These are phyloP conservation scores for Lateolabrax maculatus DNA, from an alignment of 2,797 vertebrate genomes.

Conservation along the genomic window DNA sequence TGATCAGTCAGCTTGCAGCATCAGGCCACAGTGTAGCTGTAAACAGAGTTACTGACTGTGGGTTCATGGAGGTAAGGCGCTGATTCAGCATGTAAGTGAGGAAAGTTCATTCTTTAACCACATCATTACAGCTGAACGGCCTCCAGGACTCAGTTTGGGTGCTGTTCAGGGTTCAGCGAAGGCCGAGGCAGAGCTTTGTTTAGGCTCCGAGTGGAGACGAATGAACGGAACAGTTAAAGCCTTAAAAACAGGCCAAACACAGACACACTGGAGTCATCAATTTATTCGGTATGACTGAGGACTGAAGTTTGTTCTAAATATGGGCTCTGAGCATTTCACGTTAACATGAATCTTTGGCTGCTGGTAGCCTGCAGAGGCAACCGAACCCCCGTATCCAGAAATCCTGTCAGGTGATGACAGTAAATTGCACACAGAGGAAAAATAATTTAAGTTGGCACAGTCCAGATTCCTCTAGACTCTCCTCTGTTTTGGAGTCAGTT, in stretches of 20 bases:
- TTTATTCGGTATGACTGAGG: slow-evolving; percentile 25
- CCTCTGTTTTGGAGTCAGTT: slow-evolving; percentile 17
- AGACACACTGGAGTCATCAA: slow-evolving; percentile 64
- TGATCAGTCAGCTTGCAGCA: slow-evolving; percentile 25
- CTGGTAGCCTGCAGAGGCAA: background rate
- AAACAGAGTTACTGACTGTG: slow-evolving; percentile 44
- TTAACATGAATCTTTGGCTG: slow-evolving; percentile 8
- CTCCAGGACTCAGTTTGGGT: slow-evolving; percentile 65
- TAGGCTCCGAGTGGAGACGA: slow-evolving; percentile 57
- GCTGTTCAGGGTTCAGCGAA: slow-evolving; percentile 63
- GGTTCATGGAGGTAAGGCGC: slow-evolving; percentile 59
- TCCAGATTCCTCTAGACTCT: background rate
- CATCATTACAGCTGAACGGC: slow-evolving; percentile 71
- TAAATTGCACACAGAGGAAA: slow-evolving; percentile 24
- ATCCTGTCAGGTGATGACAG: slow-evolving; percentile 46
- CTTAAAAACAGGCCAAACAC: slow-evolving; percentile 38
- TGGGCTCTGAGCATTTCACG: slow-evolving; percentile 6
- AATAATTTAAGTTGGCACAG: slow-evolving; percentile 29
- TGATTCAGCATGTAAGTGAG: slow-evolving; percentile 61
- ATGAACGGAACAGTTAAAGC: slow-evolving; percentile 50
- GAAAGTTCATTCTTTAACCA: slow-evolving; percentile 67
- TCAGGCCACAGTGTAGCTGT: slow-evolving; percentile 31
- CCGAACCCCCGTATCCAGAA: background rate
- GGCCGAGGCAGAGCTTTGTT: slow-evolving; percentile 58
- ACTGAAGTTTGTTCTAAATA: slow-evolving; percentile 48